Evolutionary conservation across 2,888 invertebrate species (phyloP), one percentile per base, ranked within the genome.

Genomic region (Troides oblongomaculatus): DNA sequence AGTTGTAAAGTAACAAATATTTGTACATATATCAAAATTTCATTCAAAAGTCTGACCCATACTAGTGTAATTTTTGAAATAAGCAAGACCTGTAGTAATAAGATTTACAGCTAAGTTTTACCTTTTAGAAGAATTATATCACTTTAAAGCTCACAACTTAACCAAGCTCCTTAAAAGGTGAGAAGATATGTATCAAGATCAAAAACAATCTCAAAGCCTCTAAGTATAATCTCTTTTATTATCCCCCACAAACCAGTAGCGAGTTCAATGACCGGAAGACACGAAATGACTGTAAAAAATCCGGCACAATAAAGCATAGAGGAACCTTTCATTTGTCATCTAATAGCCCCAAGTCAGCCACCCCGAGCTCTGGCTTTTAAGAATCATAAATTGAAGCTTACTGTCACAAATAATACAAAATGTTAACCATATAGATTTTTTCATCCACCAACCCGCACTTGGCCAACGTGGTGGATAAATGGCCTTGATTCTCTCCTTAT

Each of bases 281-380:
- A 88, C 86, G 87, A 82, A 68, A 87, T 86, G 79, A 81, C 76
- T 73, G 82, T 78, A 86, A 87, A 88, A 86, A 70, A 67, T 60
- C 76, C 74, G 76, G 76, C 74, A 82, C 80, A 85, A 88, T 90
- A 89, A 89, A 88, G 79, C 86, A 88, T 87, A 84, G 79, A 81
- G 81, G 85, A 84, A 85, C 83, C 77, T 81, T 83, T 86, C 87
- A 87, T 89, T 87, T 89, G 86, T 90, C 90, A 86, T 89, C 86
- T 85, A 84, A 84, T 85, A 85, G 81, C 71, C 69, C 69, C 69
- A 72, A 72, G 66, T 83, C 83, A 72, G 68, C 82, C 83, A 85
- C 84, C 85, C 82, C 74, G 75, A 74, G 75, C 74, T 74, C 74
- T 82, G 82, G 81, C 80, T 79, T 84, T 85, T 86, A 86, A 80